Evolutionary conservation across 2,797 vertebrate species (phyloP), one percentile per base, ranked within the genome.

Genomic region (Mormyrus hasselquistii): DNA sequence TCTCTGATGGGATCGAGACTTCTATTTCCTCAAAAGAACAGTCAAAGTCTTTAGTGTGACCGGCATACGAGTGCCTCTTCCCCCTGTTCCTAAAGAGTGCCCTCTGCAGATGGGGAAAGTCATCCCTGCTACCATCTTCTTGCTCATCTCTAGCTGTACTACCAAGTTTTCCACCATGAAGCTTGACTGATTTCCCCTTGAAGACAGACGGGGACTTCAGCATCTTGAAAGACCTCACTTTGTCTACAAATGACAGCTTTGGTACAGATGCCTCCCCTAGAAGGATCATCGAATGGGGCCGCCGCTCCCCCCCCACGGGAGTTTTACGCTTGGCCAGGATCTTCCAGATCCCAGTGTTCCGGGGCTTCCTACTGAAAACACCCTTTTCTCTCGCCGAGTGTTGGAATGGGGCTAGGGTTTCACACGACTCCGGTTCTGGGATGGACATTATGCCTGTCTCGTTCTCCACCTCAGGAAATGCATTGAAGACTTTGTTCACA

Each of bases 271-370:
- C 94, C 90, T 96, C 97, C 91, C 96, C 96, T 0, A 97, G 95
- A 86, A 98, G 94, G 89, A 99, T 97, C 97, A 99, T 97, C 62
- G 98, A 99, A 93, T 97, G 97, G 4, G 97, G 97, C 65, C 97
- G 94, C 86, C 95, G 96, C 88, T 96, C 96, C 86, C 93, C 93
- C 1, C 95, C 93, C 0, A 96, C 92, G 10, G 93, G 92, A 4
- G 93, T 95, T 94, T 95, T 97, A 92, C 95, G 97, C 89, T 95
- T 93, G 88, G 94, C 96, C 89, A 98, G 93, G 57, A 98, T 98
- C 94, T 96, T 98, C 97, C 97, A 98, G 90, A 98, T 97, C 34
- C 95, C 95, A 1, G 89, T 94, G 86, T 95, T 94, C 89, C 96
- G 97, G 55, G 94, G 91, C 88, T 92, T 93, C 87, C 94, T 94